These are phyloP conservation scores for Aptenodytes forsteri DNA, from an alignment of 2,113 vertebrate species.

Conservation along the genomic window DNA sequence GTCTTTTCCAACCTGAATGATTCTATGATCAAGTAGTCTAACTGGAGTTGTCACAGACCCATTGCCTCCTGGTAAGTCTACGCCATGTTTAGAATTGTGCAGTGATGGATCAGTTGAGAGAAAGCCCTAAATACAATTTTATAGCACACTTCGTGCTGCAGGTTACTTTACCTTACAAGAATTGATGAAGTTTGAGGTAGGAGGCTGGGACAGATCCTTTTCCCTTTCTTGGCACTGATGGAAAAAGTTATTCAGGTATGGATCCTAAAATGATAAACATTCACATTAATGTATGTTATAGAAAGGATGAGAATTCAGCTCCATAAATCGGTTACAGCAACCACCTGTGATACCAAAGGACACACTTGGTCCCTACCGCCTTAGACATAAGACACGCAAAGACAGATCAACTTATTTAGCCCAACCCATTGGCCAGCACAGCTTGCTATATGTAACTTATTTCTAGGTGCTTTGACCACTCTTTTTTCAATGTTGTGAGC, in stretches of 20 bases:
- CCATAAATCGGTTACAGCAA: not conserved
- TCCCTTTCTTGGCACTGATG: slow-evolving; percentile 96
- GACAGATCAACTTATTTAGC: not conserved
- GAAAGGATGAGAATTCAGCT: not conserved
- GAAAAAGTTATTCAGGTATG: slow-evolving; percentile 93
- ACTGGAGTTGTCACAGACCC: not conserved
- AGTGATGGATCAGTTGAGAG: not conserved
- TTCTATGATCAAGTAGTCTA: not conserved
- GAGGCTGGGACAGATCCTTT: slow-evolving; percentile 85
- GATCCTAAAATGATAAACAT: slow-evolving; percentile 81
- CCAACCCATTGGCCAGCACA: not conserved
- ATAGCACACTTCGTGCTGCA: not conserved
- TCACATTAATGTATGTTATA: not conserved
- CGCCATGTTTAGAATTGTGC: not conserved
- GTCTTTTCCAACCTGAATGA: too few relatives aligned
- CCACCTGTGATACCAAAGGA: not conserved
- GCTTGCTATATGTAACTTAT: not conserved
- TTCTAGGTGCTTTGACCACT: not conserved
- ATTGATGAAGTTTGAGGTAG: slow-evolving; percentile 89
- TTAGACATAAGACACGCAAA: not conserved
- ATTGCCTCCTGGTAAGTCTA: not conserved
- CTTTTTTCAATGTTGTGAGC: not conserved
- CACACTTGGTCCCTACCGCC: not conserved
- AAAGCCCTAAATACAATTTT: not conserved
- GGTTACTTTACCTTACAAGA: slow-evolving; percentile 88